phyloP scores from a whole-genome alignment of 2,888 invertebrate species.

The Punctoribates punctum region DNA sequence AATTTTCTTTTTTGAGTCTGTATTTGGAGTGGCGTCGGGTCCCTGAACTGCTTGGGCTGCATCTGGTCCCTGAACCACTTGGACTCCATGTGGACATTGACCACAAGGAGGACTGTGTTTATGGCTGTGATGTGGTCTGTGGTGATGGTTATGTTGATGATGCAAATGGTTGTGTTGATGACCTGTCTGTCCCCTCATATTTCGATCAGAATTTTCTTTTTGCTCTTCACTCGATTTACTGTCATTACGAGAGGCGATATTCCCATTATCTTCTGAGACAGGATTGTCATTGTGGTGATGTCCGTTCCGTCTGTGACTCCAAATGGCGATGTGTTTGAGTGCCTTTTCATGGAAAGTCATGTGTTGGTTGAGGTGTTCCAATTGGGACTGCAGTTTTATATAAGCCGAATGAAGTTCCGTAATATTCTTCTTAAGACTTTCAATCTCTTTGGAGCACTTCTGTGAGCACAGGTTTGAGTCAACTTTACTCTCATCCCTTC shows the following conservation, averaged over 20 bases:
- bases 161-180: background rate
- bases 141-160: conserved; percentile 12
- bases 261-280: background rate
- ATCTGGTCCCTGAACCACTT: too few species aligned
- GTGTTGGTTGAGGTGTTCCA: conserved; percentile 30
- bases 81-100: too few species aligned
- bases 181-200: background rate
- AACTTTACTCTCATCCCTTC: background rate
- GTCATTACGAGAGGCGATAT: background rate
- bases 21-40: too few species aligned
- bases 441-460: conserved; percentile 10
- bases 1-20: too few species aligned
- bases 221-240: background rate
- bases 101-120: background rate
- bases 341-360: conserved; percentile 35
- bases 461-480: background rate
- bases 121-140: background rate
- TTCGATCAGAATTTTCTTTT: background rate
- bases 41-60: too few species aligned
- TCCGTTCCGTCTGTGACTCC: background rate
- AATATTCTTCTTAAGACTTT: conserved; percentile 27
- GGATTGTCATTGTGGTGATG: background rate
- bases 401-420: conserved; percentile 18
- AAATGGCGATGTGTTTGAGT: conserved; percentile 33
- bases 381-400: background rate